Evolutionary conservation across 2,113 vertebrate species (phyloP), one percentile per base, ranked within the genome.

Genomic region (Petrocephalus microphthalmus): DNA sequence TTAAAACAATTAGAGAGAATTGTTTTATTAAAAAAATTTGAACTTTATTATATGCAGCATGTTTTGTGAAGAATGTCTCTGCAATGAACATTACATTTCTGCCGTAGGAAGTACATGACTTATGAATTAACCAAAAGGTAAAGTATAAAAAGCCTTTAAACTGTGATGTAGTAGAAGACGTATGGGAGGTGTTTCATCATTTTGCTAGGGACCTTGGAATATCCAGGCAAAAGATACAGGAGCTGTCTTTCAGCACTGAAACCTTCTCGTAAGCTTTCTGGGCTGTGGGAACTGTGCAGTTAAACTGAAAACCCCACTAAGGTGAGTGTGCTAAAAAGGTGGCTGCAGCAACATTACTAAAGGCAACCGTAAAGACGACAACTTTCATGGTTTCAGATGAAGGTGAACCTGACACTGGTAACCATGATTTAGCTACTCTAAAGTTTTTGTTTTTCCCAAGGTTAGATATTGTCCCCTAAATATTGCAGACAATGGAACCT

Each of bases 261-360:
- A 42, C 17, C 33, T 78, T 78, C 71, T 78, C 7, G n/a, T 78
- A 1, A 78, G 71, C 33, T 78, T 78, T 29, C 71, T 78, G 29
- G 17, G 33, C 71, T 78, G 33, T 2, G 15, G 71, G 33, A 78
- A 29, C 71, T 42, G 33, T 42, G 37, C 71, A 7, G 71, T 78
- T 29, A 78, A 78, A 78, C 71, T 19, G 33, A 42, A 78, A 78
- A 78, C 71, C 15, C 13, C 71, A 42, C 29, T 42, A 42, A 19
- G 71, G 42, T 78, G 71, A 78, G 71, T 78, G 71, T 78, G 71
- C 71, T 60, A 42, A 78, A 78, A 78, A 78, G 11, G 71, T 37
- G 17, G 15, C 71, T 78, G 71, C 71, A 42, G 71, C 17, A 29
- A 67, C 60, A 67, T 67, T 29, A 78, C 71, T 37, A 78, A 78